Evolutionary conservation across 2,113 vertebrate genomes (phyloP).

Genomic region (Pomatostomus ruficeps): DNA sequence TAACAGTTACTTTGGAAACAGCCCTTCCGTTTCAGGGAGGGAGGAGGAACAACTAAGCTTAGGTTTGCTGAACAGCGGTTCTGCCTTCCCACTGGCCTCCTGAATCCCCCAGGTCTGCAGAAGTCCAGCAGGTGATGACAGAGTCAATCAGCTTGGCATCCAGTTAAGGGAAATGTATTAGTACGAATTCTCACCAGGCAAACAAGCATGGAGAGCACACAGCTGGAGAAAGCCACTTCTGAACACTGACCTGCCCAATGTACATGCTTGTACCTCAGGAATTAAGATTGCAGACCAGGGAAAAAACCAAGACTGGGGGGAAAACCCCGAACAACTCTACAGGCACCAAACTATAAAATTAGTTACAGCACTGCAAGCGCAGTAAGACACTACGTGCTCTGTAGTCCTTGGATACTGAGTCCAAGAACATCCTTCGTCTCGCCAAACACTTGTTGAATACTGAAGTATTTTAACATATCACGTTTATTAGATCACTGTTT

Average conservation of each 20-base stretch:
- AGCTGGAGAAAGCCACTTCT: background rate
- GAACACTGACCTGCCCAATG: background rate
- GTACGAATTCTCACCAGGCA: background rate
- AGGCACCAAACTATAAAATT: background rate
- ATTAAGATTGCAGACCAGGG: background rate
- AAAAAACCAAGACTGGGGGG: background rate
- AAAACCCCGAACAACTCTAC: background rate
- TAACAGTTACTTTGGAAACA: background rate
- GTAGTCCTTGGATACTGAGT: background rate
- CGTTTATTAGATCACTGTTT: slow-evolving; percentile 41
- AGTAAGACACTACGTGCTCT: slow-evolving; percentile 12
- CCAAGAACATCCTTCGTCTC: slow-evolving; percentile 43
- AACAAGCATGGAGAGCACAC: background rate
- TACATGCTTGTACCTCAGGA: background rate
- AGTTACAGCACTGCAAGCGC: background rate
- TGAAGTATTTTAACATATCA: slow-evolving; percentile 43
- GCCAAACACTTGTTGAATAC: slow-evolving; percentile 50
- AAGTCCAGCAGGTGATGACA: slow-evolving; percentile 2
- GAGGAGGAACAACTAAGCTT: background rate
- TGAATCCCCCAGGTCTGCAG: background rate
- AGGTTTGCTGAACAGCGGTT: background rate
- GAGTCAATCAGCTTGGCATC: background rate
- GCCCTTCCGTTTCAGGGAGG: rapidly evolving
- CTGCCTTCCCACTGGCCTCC: background rate
- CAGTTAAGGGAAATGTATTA: background rate